Evolutionary conservation across 2,888 invertebrate genomes (phyloP), one percentile per base, ranked within the genome.

Genomic region (Dasypogon diadema): DNA sequence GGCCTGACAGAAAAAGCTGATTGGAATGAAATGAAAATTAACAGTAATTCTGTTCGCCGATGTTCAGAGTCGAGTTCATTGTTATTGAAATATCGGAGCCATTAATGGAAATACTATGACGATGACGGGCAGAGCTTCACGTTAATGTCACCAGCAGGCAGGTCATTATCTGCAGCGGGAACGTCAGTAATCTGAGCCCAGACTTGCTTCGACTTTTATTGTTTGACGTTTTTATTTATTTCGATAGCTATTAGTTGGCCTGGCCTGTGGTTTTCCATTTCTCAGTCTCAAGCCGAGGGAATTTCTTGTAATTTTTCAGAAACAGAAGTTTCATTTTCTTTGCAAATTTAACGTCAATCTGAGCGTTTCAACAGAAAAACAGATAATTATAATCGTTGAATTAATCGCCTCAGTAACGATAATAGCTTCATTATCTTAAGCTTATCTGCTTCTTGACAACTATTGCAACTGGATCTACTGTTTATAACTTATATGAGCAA

Each of bases 11-110:
- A 51, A 54, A 70, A 54, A 54, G 26, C 34, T 70, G 51, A 70
- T 70, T 70, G 70, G 70, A 70, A 70, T 54, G 70, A 70, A 70
- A 54, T 37, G 70, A 70, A 70, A 70, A 70, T 70, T 70, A 70
- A 70, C 70, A 34, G 70, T 70, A 70, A 70, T 70, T 54, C 34
- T 46, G 70, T 70, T 70, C 18, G 48, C 24, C 65, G 65, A 48
- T 63, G 63, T 63, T 18, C 48, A 14, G 42, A 42, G n/a, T 42
- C 46, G 30, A 70, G 70, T 70, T 70, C 70, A 70, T 70, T 70
- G 70, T 70, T 70, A 70, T 70, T 70, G 70, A 70, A 70, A 70
- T 70, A 70, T 70, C 18, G 70, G 18, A 46, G 70, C 54, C 70
- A 70, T 70, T 70, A 70, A 70, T 70, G 70, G 54, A 70, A 70